Base-by-base conservation (phyloP, 2,797 vertebrate genomes). In the Gymnopithys bicolor region DNA sequence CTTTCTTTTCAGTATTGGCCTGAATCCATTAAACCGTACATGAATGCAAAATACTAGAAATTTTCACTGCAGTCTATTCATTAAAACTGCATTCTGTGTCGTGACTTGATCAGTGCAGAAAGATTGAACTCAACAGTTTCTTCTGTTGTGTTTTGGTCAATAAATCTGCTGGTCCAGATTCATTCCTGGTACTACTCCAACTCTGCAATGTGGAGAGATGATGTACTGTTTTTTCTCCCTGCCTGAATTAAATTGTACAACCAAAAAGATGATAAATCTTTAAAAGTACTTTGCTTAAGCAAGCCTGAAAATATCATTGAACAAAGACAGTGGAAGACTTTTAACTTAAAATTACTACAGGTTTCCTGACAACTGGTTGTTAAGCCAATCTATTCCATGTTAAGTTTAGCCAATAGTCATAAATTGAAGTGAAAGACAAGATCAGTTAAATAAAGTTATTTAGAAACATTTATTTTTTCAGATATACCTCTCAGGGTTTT, bases 141-240 rank as follows among this genome's bases (percentile, higher is more conserved):
- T 93, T 78, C 81, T 89, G 24, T 75, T 85, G n/a, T 77, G n/a
- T 93, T 95, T 95, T 93, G 84, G 73, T 89, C 89, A 63, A 69
- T 95, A 95, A 93, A 89, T 87, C 73, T 89, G 64, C 84, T 71
- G 58, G 35, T 84, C 84, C 58, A 59, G n/a, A 80, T 87, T 89
- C 21, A 70, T 87, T 87, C 37, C 53, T 93, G 79, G 46, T 97
- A 56, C 37, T 41, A 69, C 23, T 89, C 71, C 82, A 92, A 1
- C 3, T 8, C 58, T 64, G 82, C 71, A 80, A 5, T 74, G 53
- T 68, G 77, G 23, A 58, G 39, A 78, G 74, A 70, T 41, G 19
- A n/a, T 70, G 22, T n/a, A 19, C 41, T 83, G 24, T 64, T 73
- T 90, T 90, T 77, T 7, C 7, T 85, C 68, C 15, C 22, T n/a